These are phyloP conservation scores for Nymphicus hollandicus DNA, from an alignment of 2,113 vertebrate genomes.

Conservation along the genomic window DNA sequence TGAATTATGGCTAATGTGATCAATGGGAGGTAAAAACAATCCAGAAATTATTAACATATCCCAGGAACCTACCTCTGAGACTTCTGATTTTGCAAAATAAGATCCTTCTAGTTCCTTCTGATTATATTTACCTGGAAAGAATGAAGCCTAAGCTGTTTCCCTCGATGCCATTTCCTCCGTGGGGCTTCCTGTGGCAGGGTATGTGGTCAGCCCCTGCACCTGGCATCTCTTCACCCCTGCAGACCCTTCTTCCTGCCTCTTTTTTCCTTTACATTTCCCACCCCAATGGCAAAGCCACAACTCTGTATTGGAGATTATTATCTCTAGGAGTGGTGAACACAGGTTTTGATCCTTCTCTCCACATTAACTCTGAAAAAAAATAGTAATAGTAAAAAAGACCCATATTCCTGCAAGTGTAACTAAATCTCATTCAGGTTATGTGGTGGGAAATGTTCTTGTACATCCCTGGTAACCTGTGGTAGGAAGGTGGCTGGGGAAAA, in stretches of 20 bases:
- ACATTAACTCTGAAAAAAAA: background rate
- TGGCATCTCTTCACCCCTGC: background rate
- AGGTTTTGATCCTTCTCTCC: background rate
- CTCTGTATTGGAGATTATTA: background rate
- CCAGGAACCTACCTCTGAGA: background rate
- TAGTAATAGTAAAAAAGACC: background rate
- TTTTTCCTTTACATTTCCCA: background rate
- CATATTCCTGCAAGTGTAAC: background rate
- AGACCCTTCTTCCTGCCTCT: background rate
- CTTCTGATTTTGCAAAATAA: background rate
- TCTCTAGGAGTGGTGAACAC: background rate
- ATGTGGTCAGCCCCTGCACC: background rate
- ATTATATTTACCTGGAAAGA: background rate
- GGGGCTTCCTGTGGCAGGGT: background rate
- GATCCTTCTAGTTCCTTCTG: background rate
- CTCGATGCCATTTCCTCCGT: background rate
- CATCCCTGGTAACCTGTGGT: background rate
- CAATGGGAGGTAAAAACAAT: background rate
- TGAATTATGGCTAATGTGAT: background rate
- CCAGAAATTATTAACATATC: background rate
- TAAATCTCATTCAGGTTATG: background rate
- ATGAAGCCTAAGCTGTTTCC: background rate
- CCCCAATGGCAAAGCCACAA: background rate
- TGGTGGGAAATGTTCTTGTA: background rate
- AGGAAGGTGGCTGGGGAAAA: background rate